These are phyloP conservation scores for Cremastinae sp. DNA, from an alignment of 2,888 invertebrate genomes.

Conservation along the genomic window DNA sequence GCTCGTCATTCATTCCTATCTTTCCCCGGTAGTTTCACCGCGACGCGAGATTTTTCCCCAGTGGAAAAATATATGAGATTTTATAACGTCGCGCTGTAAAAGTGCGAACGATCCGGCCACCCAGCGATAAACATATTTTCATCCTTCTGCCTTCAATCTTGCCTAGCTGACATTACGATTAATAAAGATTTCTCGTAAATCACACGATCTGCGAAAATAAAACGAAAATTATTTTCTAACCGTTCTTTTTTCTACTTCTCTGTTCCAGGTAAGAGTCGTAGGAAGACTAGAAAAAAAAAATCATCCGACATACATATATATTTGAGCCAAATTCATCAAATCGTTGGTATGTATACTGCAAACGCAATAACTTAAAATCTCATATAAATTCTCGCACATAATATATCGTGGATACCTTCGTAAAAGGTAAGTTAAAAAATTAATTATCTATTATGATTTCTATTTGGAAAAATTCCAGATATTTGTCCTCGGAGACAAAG, in stretches of 20 bases:
- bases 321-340: background rate
- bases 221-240: constrained; percentile 41
- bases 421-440: no score
- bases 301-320: no score
- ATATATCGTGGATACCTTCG: no score
- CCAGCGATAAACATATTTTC: constrained; percentile 60
- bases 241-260: constrained; percentile 32
- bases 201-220: constrained; percentile 13
- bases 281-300: constrained; percentile 2
- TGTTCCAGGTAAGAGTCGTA: constrained; percentile 61
- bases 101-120: constrained; percentile 50
- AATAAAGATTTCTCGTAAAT: constrained; percentile 52
- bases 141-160: constrained; percentile 49
- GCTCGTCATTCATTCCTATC: constrained; percentile 16
- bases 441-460: no score
- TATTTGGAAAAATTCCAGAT: no score
- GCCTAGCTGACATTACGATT: constrained; percentile 42
- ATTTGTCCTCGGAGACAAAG: constrained; percentile 50
- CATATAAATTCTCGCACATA: no score
- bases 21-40: no score
- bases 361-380: no score
- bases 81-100: constrained; percentile 57
- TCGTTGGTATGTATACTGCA: constrained; percentile 36
- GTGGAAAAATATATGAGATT: constrained; percentile 34
- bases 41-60: constrained; percentile 18